Percentiles rank a stretch among this genome's conserved stretches.
Conservation (phyloP, 2,113 vertebrate species). For the Tricholaema leucomelas region DNA sequence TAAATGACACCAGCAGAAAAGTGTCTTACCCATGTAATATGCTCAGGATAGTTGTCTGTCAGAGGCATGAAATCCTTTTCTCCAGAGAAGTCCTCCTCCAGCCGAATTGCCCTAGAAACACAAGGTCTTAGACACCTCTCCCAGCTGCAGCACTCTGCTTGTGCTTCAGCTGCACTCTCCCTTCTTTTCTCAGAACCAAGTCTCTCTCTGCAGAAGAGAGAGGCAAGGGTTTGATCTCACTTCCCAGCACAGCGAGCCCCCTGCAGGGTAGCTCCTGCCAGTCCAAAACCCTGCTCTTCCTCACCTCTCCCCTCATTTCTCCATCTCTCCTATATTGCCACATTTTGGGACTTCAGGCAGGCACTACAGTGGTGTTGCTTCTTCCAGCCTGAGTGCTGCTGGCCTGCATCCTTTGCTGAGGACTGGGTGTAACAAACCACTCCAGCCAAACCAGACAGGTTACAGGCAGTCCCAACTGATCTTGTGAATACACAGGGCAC, state of each 20-base stretch:
- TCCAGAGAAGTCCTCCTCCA: not conserved
- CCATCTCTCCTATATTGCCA: not conserved
- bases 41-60: not conserved
- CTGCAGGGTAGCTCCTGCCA: not conserved
- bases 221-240: not conserved
- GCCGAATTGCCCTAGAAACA: not conserved
- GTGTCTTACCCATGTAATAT: not conserved
- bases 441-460: not conserved
- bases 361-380: not conserved
- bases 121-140: not conserved
- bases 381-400: not conserved
- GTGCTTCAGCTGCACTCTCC: rapidly evolving
- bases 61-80: not conserved
- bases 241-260: not conserved
- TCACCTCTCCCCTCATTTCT: not conserved
- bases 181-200: not conserved
- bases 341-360: not conserved
- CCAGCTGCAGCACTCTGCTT: not conserved
- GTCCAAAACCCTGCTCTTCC: not conserved
- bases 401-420: rapidly evolving
- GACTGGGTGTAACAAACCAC: not conserved
- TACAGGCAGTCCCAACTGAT: not conserved
- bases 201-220: not conserved
- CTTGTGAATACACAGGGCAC: not conserved
- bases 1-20: not conserved